Evolutionary conservation across 2,888 invertebrate species (phyloP).

Genomic region (Nomada hirtipes): DNA sequence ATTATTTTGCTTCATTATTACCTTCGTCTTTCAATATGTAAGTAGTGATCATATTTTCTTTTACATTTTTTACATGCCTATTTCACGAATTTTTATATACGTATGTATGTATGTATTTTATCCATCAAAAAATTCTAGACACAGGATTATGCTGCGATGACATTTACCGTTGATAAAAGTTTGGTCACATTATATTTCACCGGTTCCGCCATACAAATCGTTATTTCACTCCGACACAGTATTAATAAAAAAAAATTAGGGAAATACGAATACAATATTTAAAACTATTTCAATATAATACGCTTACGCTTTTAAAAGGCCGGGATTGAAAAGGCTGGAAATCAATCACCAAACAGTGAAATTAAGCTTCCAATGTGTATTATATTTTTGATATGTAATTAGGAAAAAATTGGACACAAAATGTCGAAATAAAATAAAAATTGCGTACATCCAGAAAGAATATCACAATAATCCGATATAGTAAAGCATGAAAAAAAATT

Average conservation of each 20-base stretch:
- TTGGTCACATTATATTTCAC: conserved; percentile 2
- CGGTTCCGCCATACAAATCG: neutral
- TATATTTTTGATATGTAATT: too few relatives aligned
- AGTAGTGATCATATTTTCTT: too few relatives aligned
- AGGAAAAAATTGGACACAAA: too few relatives aligned
- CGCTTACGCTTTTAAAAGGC: neutral
- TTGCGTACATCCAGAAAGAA: too few relatives aligned
- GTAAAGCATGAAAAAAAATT: too few relatives aligned
- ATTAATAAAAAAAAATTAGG: neutral
- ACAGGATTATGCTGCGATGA: neutral
- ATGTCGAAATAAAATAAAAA: neutral
- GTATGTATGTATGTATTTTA: too few relatives aligned
- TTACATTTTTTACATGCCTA: neutral
- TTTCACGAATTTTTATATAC: neutral
- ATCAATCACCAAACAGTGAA: neutral
- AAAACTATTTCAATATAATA: conserved; percentile 17
- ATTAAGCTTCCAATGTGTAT: too few relatives aligned
- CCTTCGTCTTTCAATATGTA: neutral
- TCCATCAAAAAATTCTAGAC: too few relatives aligned
- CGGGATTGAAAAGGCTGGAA: neutral
- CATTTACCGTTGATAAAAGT: neutral
- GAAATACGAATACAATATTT: neutral
- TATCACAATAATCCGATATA: too few relatives aligned
- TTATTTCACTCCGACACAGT: conserved; percentile 11
- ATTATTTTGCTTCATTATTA: neutral